phyloP scores from a whole-genome alignment of 64 coral and sea anemone species.

The Porites australiensis region DNA sequence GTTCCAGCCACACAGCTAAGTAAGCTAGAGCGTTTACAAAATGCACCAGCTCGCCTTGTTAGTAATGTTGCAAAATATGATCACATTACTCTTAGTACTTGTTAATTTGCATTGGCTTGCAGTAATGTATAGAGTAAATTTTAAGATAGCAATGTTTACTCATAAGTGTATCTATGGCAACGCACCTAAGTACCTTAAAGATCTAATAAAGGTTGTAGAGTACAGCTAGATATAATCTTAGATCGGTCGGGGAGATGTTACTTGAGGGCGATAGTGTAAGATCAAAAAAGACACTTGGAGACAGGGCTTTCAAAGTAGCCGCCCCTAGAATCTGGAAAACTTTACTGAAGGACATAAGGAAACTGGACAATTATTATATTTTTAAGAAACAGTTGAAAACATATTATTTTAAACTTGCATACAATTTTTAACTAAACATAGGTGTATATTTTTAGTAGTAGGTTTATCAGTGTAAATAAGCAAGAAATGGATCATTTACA shows the following conservation, averaged over 20 bases:
- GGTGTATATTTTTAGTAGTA: too few relatives aligned
- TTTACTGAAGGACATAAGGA: not conserved
- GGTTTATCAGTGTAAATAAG: too few relatives aligned
- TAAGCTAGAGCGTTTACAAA: constrained; percentile 42
- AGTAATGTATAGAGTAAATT: not conserved
- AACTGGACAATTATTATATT: not conserved
- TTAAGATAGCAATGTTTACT: constrained; percentile 18
- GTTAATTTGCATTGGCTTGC: constrained; percentile 15
- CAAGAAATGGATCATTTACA: too few relatives aligned
- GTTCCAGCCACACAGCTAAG: not conserved
- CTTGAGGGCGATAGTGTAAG: not conserved
- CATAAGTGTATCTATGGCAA: constrained; percentile 7
- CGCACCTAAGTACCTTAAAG: constrained; percentile 1
- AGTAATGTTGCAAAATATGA: constrained; percentile 13
- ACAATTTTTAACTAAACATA: too few relatives aligned
- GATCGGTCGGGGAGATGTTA: not conserved
- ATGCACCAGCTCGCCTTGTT: constrained; percentile 24
- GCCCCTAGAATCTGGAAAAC: constrained; percentile 17
- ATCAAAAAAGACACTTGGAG: constrained; percentile 16
- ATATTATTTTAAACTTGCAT: constrained; percentile 16
- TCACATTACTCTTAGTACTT: constrained; percentile 10
- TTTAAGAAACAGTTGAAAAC: constrained; percentile 30
- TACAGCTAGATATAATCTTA: not conserved
- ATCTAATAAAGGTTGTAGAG: not conserved
- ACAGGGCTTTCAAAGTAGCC: constrained; percentile 24